Base-by-base conservation (phyloP, 1,140 invertebrate species). In the Scaptomyza graminum region DNA sequence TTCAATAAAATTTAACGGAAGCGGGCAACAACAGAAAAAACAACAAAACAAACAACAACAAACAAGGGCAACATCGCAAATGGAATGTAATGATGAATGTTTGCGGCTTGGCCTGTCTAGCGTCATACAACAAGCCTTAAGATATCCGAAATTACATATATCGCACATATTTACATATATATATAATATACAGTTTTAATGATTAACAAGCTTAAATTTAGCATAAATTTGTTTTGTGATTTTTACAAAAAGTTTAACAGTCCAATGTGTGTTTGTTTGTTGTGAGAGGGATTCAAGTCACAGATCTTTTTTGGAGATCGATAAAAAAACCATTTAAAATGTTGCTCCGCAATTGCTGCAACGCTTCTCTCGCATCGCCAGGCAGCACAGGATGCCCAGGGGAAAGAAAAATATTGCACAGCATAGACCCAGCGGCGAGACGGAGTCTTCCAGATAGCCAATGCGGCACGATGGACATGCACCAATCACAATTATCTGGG, bases 351-450 rank as follows among this genome's bases (percentile, higher is more conserved):
- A 97, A 91, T 96, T 96, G 18, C 94, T 94, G 84, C 96, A 97
- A 37, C 95, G 93, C 84, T 95, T 93, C 73, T 96, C 94, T 74
- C 94, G 94, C 92, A 96, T 93, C 0, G 94, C 92, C 39, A 97
- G 88, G 85, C 96, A 97, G 81, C 95, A 96, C 0, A 97, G 90
- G 50, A 97, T 94, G 41, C 96, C 96, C 34, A 97, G 47, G 0
- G 96, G 96, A 72, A 97, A 97, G 90, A 96, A 97, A 47, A 96
- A 92, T 68, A 97, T 96, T 4, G 96, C 96, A 92, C 96, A 96
- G 16, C 95, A 93, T 1, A 97, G 90, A 25, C 96, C 96, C 13
- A 95, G 91, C 80, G 95, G 95, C 2, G 96, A 95, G 76, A 94
- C 96, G 81, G 96, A 95, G 87, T 97, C 96, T 91, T 96, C 95